A percentile compares a stretch with the other conserved stretches of the same genome.
Evolutionary conservation across 2,113 vertebrate genomes (phyloP).

Genomic region (Columba livia): DNA sequence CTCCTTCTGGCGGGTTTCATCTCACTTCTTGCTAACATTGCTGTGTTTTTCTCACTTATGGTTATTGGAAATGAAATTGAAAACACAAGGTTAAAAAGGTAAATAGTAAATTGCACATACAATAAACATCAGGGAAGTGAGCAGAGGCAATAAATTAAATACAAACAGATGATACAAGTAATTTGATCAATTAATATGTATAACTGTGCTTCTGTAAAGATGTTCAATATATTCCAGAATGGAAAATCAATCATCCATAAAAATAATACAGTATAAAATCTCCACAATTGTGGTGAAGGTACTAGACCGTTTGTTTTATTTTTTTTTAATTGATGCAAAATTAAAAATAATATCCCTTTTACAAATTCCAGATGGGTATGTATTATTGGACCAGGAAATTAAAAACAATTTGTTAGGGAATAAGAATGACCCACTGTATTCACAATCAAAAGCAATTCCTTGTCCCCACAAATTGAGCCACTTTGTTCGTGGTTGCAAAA

Average conservation of each 20-base stretch:
- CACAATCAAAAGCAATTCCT: not conserved
- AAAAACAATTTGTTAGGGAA: not conserved
- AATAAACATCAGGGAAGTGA: not conserved
- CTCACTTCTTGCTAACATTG: not conserved
- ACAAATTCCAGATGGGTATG: not conserved
- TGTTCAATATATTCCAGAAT: not conserved
- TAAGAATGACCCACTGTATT: not conserved
- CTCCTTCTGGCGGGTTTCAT: not conserved
- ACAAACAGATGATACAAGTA: not conserved
- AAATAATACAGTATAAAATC: not conserved
- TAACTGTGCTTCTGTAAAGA: not conserved
- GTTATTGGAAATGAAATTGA: conserved; percentile 5
- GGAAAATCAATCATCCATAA: not conserved
- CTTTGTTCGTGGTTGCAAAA: not conserved
- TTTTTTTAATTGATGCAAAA: not conserved
- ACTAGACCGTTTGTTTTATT: not conserved
- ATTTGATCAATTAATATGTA: not conserved
- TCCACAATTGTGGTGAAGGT: not conserved
- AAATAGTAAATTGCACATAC: not conserved
- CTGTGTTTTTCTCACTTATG: not conserved
- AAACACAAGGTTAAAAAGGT: not conserved
- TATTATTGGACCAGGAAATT: not conserved
- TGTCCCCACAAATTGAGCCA: not conserved
- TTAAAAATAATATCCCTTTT: not conserved
- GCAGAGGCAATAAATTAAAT: not conserved